Evolutionary conservation across 2,113 vertebrate species (phyloP).

Genomic region (Microtus richardsoni): DNA sequence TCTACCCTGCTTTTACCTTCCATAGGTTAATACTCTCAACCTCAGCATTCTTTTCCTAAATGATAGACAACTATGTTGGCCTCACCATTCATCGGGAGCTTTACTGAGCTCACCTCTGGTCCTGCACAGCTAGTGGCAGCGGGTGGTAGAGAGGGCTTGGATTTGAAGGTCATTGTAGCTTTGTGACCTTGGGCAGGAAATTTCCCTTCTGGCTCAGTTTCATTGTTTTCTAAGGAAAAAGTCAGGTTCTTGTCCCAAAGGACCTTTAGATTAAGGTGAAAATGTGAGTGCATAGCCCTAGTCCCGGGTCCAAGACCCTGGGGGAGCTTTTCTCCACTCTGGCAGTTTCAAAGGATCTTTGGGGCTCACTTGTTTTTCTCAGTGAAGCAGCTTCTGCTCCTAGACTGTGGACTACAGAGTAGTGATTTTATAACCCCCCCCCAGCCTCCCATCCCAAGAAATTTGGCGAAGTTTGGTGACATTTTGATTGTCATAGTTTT

Average conservation of each 20-base stretch:
- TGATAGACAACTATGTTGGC: not conserved
- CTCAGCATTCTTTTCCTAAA: not conserved
- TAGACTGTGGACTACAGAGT: not conserved
- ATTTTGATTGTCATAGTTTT: conserved; percentile 3
- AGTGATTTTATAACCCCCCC: not conserved
- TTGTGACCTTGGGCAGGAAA: conserved; percentile 7
- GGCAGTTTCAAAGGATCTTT: not conserved
- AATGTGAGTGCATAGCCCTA: not conserved
- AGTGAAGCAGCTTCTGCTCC: not conserved
- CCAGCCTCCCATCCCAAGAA: not conserved
- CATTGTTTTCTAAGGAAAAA: conserved; percentile 46
- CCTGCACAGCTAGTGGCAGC: not conserved
- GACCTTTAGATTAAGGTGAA: not conserved
- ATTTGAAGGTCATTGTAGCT: conserved; percentile 36
- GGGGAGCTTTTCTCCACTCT: not conserved
- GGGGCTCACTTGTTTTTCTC: not conserved
- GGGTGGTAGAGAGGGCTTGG: not conserved
- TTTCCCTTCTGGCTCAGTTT: conserved; percentile 21
- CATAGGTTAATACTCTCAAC: not conserved
- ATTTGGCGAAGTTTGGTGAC: not conserved
- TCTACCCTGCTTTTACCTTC: not conserved
- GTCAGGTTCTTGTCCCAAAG: not conserved
- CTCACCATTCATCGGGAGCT: not conserved
- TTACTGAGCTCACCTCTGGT: not conserved
- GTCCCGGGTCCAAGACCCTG: not conserved